These are phyloP conservation scores for Oreochromis niloticus DNA, from an alignment of 2,113 vertebrate species.

Conservation along the genomic window DNA sequence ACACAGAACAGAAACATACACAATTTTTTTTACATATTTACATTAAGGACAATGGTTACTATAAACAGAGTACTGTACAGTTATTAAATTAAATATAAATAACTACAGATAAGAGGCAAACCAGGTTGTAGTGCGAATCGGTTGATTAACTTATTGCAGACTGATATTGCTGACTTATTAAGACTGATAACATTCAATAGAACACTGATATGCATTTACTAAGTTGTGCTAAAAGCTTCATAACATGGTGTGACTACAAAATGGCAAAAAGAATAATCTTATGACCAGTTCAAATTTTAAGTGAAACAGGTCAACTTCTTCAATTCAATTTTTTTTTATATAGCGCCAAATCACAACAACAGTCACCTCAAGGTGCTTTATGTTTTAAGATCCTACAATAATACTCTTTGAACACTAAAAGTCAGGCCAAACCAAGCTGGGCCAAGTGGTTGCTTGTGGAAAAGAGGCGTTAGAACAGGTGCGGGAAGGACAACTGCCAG, in stretches of 20 bases:
- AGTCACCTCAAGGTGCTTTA: background rate
- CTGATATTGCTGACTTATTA: background rate
- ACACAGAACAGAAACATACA: no score
- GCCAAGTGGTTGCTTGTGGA: background rate
- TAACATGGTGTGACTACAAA: background rate
- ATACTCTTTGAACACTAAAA: background rate
- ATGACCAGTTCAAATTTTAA: background rate
- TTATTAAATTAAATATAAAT: no score
- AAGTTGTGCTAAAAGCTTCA: background rate
- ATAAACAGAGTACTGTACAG: no score
- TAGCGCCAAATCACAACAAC: accelerated
- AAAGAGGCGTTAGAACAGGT: background rate
- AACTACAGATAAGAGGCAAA: no score
- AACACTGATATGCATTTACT: background rate
- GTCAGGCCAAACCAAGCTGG: background rate
- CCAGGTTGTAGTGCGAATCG: no score
- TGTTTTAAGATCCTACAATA: background rate
- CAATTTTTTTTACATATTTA: no score
- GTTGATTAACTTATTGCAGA: no score
- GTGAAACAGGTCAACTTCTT: background rate
- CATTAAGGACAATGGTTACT: no score
- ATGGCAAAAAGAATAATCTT: background rate
- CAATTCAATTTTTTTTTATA: background rate
- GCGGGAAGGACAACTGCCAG: background rate
- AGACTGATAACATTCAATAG: background rate